phyloP scores from a whole-genome alignment of 2,888 invertebrate genomes.

The Aspidiotus rigidus region DNA sequence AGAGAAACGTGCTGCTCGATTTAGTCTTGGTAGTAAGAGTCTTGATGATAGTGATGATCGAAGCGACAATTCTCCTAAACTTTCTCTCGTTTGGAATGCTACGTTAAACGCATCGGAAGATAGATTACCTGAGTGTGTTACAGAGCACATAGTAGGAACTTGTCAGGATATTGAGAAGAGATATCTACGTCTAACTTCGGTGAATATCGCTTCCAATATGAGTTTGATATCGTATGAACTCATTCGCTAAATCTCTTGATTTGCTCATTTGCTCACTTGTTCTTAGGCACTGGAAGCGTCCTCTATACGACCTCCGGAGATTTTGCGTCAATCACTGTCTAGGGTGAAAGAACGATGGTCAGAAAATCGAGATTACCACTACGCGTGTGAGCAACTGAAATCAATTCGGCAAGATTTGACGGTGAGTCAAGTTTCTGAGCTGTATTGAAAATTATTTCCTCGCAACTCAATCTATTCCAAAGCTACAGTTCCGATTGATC shows the following conservation, averaged over 20 bases:
- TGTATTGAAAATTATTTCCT: no score
- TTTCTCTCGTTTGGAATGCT: constrained; percentile 25
- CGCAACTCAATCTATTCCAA: no score
- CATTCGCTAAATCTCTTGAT: not conserved
- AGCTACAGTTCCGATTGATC: no score
- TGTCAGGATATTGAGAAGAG: constrained; percentile 91
- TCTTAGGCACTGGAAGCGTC: constrained; percentile 80
- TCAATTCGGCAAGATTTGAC: constrained; percentile 98
- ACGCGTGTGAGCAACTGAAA: constrained; percentile 96
- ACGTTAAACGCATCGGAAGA: constrained; percentile 33
- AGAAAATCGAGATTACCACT: constrained; percentile 83
- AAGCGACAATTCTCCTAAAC: constrained; percentile 15
- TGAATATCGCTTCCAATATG: constrained; percentile 41
- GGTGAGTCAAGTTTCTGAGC: constrained; percentile 50
- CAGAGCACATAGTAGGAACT: constrained; percentile 77
- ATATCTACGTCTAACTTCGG: constrained; percentile 81
- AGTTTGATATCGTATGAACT: not conserved
- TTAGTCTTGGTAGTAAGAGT: constrained; percentile 47
- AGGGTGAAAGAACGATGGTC: constrained; percentile 89
- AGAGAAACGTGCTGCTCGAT: constrained; percentile 82
- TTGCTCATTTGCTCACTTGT: constrained; percentile 9
- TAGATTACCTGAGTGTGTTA: constrained; percentile 25
- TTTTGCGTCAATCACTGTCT: constrained; percentile 72
- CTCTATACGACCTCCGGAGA: constrained; percentile 80
- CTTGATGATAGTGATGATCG: constrained; percentile 22